Conservation (phyloP, 2,797 vertebrate genomes). For the Hippoglossus hippoglossus region DNA sequence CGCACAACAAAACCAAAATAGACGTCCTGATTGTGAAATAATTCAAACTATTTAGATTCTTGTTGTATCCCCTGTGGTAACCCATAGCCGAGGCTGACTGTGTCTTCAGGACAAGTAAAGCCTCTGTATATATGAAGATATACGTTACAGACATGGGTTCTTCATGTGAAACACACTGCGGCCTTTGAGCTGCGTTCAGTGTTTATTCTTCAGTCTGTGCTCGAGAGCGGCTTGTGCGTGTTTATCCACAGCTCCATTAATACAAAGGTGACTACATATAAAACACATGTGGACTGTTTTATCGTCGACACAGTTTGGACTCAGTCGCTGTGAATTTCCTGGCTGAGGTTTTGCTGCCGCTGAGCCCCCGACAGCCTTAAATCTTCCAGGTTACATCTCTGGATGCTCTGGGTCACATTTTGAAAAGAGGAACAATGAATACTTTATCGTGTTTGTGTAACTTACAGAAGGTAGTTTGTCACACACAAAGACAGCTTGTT, state of each 20-base stretch:
- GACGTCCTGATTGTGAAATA: too few species aligned
- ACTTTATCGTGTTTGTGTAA: not conserved
- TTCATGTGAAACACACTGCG: constrained; percentile 9
- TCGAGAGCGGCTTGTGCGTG: not conserved
- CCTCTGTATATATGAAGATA: not conserved
- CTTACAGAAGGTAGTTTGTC: not conserved
- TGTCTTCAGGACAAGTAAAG: too few species aligned
- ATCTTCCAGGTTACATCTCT: constrained; percentile 8
- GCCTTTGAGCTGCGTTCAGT: not conserved
- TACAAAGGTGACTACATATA: constrained; percentile 31
- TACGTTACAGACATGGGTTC: not conserved
- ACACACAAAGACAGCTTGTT: constrained; percentile 22
- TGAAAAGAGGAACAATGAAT: constrained; percentile 9
- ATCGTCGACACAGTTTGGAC: not conserved
- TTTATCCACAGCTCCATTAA: constrained; percentile 18
- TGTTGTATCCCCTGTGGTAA: too few species aligned
- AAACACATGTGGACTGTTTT: constrained; percentile 15
- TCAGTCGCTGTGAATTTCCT: constrained; percentile 6
- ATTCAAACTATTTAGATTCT: not conserved
- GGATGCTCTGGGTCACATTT: constrained; percentile 1
- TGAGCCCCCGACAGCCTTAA: constrained; percentile 10
- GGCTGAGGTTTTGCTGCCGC: constrained; percentile 8
- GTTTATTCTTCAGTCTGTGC: constrained; percentile 2
- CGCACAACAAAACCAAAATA: too few species aligned
- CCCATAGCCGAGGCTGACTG: too few species aligned